Evolutionary conservation across 2,888 invertebrate genomes (phyloP).

Genomic region (Anarsia innoxiella): DNA sequence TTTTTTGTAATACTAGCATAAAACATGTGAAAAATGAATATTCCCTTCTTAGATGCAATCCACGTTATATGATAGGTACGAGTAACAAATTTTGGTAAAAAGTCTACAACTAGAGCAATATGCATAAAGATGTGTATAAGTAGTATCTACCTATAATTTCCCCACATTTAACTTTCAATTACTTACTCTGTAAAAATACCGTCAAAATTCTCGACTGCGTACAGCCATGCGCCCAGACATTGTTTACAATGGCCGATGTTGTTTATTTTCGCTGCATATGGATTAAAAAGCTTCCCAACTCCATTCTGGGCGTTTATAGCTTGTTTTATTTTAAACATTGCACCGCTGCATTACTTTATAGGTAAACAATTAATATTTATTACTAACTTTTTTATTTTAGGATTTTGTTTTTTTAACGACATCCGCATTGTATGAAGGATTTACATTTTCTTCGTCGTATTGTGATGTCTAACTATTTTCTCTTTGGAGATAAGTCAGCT

Average conservation of each 20-base stretch:
- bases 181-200: too few species aligned
- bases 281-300: slow-evolving; percentile 69
- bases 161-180: too few species aligned
- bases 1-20: too few species aligned
- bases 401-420: slow-evolving; percentile 7
- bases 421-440: slow-evolving; percentile 3
- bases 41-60: too few species aligned
- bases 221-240: slow-evolving; percentile 28
- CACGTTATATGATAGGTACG: not conserved
- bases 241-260: slow-evolving; percentile 61
- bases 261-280: slow-evolving; percentile 71
- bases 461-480: too few species aligned
- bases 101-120: not conserved
- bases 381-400: slow-evolving; percentile 10
- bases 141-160: too few species aligned
- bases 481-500: too few species aligned
- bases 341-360: slow-evolving; percentile 20
- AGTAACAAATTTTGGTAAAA: not conserved
- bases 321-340: slow-evolving; percentile 41
- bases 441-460: not conserved
- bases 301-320: slow-evolving; percentile 51
- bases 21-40: too few species aligned
- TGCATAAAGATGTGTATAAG: too few species aligned
- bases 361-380: slow-evolving; percentile 16
- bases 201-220: slow-evolving; percentile 26